phyloP scores from a whole-genome alignment of 2,113 vertebrate genomes.

The Menidia beryllina region DNA sequence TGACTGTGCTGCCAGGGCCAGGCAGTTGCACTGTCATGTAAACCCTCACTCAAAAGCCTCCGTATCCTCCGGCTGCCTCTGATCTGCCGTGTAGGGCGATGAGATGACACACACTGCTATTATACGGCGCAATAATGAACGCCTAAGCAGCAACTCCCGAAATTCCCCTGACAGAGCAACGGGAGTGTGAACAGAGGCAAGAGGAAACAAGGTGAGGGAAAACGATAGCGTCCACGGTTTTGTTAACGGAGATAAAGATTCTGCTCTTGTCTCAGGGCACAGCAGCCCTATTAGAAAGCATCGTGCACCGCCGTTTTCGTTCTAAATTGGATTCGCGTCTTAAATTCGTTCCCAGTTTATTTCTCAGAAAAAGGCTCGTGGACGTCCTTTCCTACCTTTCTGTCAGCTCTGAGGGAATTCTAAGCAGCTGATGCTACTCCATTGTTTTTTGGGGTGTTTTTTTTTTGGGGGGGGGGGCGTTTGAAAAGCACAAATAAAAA shows the following conservation, averaged over 20 bases:
- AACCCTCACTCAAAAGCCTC: slow-evolving; percentile 36
- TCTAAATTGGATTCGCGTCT: slow-evolving; percentile 26
- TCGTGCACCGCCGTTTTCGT: slow-evolving; percentile 36
- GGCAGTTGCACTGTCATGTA: slow-evolving; percentile 48
- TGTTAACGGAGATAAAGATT: slow-evolving; percentile 8
- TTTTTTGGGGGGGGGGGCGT: not conserved
- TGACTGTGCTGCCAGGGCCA: slow-evolving; percentile 29
- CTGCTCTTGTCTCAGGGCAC: slow-evolving; percentile 27
- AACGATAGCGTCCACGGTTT: slow-evolving; percentile 1
- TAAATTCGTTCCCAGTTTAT: slow-evolving; percentile 45
- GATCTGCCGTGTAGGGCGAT: slow-evolving; percentile 22
- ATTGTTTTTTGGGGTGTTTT: no score
- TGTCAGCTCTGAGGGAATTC: slow-evolving; percentile 1
- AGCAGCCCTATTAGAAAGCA: slow-evolving; percentile 31
- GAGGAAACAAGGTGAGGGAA: not conserved
- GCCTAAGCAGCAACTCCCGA: not conserved
- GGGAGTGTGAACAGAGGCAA: not conserved
- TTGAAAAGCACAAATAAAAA: no score
- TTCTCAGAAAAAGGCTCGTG: slow-evolving; percentile 4
- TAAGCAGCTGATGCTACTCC: not conserved
- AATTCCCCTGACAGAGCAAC: not conserved
- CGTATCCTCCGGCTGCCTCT: slow-evolving; percentile 13
- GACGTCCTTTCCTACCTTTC: slow-evolving; percentile 1
- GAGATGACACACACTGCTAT: slow-evolving; percentile 1
- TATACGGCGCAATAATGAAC: slow-evolving; percentile 14